Percentiles rank a stretch among this genome's conserved stretches.
phyloP scores from a whole-genome alignment of 2,113 vertebrate genomes.

The Cephalopterus ornatus region DNA sequence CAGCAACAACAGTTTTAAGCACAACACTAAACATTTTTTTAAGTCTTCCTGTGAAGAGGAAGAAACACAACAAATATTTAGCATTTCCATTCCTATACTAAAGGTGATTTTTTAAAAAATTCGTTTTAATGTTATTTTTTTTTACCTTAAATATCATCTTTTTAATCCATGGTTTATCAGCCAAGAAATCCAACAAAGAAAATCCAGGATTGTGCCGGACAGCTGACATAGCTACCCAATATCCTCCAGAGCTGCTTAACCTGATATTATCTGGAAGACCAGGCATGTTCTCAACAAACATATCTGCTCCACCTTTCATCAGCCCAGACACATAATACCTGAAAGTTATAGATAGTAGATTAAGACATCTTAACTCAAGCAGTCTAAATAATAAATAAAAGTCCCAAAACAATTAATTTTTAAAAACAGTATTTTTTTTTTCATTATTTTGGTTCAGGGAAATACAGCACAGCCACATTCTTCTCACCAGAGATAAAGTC shows the following conservation, averaged over 20 bases:
- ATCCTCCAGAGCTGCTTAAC: slow-evolving; percentile 89
- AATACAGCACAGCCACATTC: neutral
- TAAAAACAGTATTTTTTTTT: neutral
- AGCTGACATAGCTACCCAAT: slow-evolving; percentile 91
- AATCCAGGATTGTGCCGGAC: slow-evolving; percentile 90
- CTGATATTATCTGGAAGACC: slow-evolving; percentile 96
- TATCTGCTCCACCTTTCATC: slow-evolving; percentile 94
- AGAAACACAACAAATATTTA: neutral
- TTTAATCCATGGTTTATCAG: slow-evolving; percentile 91
- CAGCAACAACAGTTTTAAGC: neutral
- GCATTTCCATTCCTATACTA: neutral
- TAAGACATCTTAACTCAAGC: neutral
- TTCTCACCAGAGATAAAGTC: neutral
- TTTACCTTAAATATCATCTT: slow-evolving; percentile 93
- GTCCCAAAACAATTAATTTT: neutral
- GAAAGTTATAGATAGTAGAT: neutral
- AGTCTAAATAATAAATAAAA: neutral
- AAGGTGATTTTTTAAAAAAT: neutral
- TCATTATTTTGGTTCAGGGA: neutral
- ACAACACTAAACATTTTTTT: neutral
- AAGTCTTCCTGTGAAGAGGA: neutral
- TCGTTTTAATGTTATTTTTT: neutral
- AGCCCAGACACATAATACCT: slow-evolving; percentile 94
- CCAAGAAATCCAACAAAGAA: slow-evolving; percentile 94
- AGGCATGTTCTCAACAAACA: slow-evolving; percentile 94